Evolutionary conservation across 2,113 vertebrate genomes (phyloP), one percentile per base, ranked within the genome.

Genomic region (Siphamia tubifer): DNA sequence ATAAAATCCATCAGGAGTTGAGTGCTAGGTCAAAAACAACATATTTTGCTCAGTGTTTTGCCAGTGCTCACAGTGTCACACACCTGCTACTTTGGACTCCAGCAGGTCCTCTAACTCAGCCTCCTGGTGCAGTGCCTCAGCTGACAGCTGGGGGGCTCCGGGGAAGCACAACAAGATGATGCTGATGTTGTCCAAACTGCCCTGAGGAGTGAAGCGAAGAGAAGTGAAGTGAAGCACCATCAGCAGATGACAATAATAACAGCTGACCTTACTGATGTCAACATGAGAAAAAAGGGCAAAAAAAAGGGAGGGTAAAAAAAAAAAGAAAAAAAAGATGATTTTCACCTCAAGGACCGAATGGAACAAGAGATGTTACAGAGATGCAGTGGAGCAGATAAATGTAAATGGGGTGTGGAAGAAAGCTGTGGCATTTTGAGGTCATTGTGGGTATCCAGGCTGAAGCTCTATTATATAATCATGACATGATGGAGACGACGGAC

Each of bases 111-210:
- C 90, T 74, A 95, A 80, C 10, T 84, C 91, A 1, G 78, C 86
- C 78, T 95, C 93, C 43, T 88, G 92, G 53, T 90, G 87, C 39
- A 94, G 35, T 7, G 92, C 93, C 63, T 94, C 92, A 10, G 91
- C 85, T 35, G 89, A 94, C 65, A 93, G 80, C 63, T 89, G 83
- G 67, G 94, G 93, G 72, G 92, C 93, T 28, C 91, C 92, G 8
- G 91, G 91, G 69, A 95, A 94, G 66, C 94, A 93, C 17, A 96
- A 81, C 55, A 95, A 54, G 42, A 94, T 88, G 77, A 94, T 92
- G 68, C 93, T 94, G 89, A 94, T 94, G 81, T 95, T 95, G 87
- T 95, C 94, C 68, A 93, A 80, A 68, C 94, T 95, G 38, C 93
- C 94, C 94, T 95, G 85, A 49, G 57, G 47, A 82, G 44, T 8